A percentile compares a stretch with the other conserved stretches of the same genome.
phyloP scores from a whole-genome alignment of 1,140 invertebrate species.

The Drosophila ironensis region DNA sequence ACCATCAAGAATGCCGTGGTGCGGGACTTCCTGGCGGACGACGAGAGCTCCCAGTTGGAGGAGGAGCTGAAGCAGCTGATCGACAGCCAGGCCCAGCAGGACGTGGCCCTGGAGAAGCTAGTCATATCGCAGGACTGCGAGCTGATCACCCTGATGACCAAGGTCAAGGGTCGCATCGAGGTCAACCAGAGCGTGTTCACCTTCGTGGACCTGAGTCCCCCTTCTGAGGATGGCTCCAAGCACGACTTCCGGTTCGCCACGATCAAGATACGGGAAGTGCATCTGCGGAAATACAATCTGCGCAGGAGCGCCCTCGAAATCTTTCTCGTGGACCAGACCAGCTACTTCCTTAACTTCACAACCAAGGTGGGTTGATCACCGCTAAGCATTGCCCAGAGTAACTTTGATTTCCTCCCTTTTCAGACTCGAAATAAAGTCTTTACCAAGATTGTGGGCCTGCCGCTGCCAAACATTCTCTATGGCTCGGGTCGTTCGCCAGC shows the following conservation, averaged over 20 bases:
- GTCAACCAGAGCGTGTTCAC: constrained; percentile 86
- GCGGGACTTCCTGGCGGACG: constrained; percentile 73
- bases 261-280: constrained; percentile 85
- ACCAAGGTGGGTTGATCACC: constrained; percentile 83
- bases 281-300: constrained; percentile 86
- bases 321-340: constrained; percentile 87
- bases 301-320: constrained; percentile 86
- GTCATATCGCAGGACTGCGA: constrained; percentile 86
- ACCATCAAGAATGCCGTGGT: constrained; percentile 80
- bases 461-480: constrained; percentile 85
- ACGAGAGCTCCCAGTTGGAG: constrained; percentile 74
- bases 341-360: constrained; percentile 87
- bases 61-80: constrained; percentile 71
- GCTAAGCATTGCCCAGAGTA: not conserved
- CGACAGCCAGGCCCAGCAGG: constrained; percentile 74
- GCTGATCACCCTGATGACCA: constrained; percentile 85
- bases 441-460: constrained; percentile 84
- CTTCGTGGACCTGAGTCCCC: constrained; percentile 85
- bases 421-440: constrained; percentile 86
- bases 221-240: constrained; percentile 84
- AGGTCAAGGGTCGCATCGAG: constrained; percentile 86
- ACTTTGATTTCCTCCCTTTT: constrained; percentile 1
- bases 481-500: constrained; percentile 85
- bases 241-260: constrained; percentile 84
- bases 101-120: constrained; percentile 83